Conservation (phyloP, 2,797 vertebrate species). For the Thripadectes ignobilis region DNA sequence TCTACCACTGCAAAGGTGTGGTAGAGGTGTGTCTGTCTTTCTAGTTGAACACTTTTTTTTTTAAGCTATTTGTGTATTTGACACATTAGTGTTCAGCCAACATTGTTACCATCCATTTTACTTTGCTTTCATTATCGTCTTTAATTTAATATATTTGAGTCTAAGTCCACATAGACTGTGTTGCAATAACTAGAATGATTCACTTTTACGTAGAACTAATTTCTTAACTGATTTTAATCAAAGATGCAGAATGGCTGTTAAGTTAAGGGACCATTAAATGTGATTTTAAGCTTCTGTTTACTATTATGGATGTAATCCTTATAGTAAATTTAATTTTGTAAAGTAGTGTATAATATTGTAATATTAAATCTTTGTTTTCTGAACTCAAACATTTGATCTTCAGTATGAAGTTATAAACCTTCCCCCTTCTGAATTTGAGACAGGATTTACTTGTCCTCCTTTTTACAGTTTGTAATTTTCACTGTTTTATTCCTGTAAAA, state of each 20-base stretch:
- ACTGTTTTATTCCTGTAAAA: slow-evolving; percentile 82
- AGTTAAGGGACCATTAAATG: slow-evolving; percentile 82
- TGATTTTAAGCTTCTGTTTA: slow-evolving; percentile 78
- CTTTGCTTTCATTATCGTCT: slow-evolving; percentile 73
- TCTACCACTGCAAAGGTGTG: slow-evolving; percentile 59
- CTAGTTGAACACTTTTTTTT: slow-evolving; percentile 64
- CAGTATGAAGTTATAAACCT: slow-evolving; percentile 74
- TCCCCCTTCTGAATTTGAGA: slow-evolving; percentile 71
- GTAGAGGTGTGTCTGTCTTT: slow-evolving; percentile 66
- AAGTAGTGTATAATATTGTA: slow-evolving; percentile 87
- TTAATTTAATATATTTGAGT: slow-evolving; percentile 76
- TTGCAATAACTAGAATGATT: slow-evolving; percentile 75
- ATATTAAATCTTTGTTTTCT: slow-evolving; percentile 81
- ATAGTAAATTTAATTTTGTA: slow-evolving; percentile 83
- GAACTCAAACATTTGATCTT: slow-evolving; percentile 73
- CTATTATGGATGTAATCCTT: slow-evolving; percentile 76
- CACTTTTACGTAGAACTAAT: slow-evolving; percentile 67
- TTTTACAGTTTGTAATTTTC: slow-evolving; percentile 84
- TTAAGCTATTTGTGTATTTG: slow-evolving; percentile 68
- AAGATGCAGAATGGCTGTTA: slow-evolving; percentile 73
- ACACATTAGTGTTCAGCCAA: slow-evolving; percentile 58
- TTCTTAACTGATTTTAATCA: slow-evolving; percentile 70
- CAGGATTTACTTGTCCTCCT: slow-evolving; percentile 80
- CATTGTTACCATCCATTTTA: slow-evolving; percentile 73
- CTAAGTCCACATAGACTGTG: slow-evolving; percentile 69